Conservation (phyloP, 2,888 invertebrate genomes). For the Troides oblongomaculatus region DNA sequence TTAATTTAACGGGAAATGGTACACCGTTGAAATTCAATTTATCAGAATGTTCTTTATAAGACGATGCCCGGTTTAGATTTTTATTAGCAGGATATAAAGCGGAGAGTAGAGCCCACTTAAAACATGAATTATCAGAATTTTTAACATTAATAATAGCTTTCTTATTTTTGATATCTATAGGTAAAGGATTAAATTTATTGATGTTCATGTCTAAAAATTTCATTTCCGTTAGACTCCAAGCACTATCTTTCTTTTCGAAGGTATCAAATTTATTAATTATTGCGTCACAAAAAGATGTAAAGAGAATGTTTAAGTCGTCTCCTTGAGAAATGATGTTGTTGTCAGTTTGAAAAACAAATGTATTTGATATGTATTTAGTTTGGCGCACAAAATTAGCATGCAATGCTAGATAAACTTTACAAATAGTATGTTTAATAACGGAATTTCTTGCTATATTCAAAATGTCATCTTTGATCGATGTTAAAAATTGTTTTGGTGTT, state of each 20-base stretch:
- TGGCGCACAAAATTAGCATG: conserved; percentile 33
- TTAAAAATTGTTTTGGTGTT: too few relatives aligned
- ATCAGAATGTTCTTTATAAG: conserved; percentile 32
- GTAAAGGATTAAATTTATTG: conserved; percentile 37
- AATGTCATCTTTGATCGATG: too few relatives aligned
- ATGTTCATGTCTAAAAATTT: conserved; percentile 34
- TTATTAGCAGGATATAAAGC: conserved; percentile 36
- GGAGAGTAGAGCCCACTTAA: conserved; percentile 38
- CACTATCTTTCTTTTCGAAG: conserved; percentile 39
- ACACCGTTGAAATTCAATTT: conserved; percentile 37
- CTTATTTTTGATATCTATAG: conserved; percentile 35
- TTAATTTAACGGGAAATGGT: conserved; percentile 36
- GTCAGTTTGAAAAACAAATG: conserved; percentile 35
- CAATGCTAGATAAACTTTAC: conserved; percentile 34
- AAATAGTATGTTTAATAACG: conserved; percentile 23
- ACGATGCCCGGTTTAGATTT: conserved; percentile 30
- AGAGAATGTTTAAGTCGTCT: conserved; percentile 31
- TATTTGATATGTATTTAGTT: conserved; percentile 23
- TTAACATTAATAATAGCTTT: conserved; percentile 39
- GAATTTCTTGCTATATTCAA: too few relatives aligned
- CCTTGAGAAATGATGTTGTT: conserved; percentile 30
- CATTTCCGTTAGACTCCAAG: conserved; percentile 35
- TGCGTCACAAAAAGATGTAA: conserved; percentile 23
- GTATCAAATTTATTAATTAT: conserved; percentile 29
- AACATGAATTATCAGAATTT: conserved; percentile 36